Base-by-base conservation (phyloP, 1,140 invertebrate genomes). In the Cydia pomonella region DNA sequence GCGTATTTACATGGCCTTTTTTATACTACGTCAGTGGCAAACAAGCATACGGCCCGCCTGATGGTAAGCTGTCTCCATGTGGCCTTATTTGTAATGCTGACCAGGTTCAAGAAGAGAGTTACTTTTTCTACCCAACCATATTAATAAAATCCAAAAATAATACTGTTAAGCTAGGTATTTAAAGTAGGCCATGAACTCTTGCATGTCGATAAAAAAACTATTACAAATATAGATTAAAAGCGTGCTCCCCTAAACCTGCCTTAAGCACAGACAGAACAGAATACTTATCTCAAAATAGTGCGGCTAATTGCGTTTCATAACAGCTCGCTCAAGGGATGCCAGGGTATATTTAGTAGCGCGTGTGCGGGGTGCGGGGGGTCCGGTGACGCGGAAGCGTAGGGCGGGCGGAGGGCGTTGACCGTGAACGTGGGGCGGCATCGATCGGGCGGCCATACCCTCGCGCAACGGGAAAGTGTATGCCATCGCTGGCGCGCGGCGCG, bases 321-420 rank as follows among this genome's bases (percentile, higher is more conserved):
- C 84, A 86, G 82, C 78, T 79, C 76, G 77, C 80, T 88, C 85
- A 88, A 91, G 89, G 89, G 87, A 82, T 82, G 82, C 82, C 79
- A 83, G 78, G 78, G 76, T 89, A 92, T 90, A 91, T 92, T 90
- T 90, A 90, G 87, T 75, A 79, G 76, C 78, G 78, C 29, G 80
- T 74, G 84, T 21, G 74, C 78, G 27, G 72, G 59, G 80, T 53
- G 79, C 62, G 73, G 72, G 74, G 78, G 38, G 76, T 76, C 69
- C 82, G 76, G 74, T 83, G 87, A 92, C 89, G 86, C 89, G 90
- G 88, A 92, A 92, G 86, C 88, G 89, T 88, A 92, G 90, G 90
- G 90, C 88, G 89, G 91, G 88, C 87, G 89, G 87, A 92, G 91
- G 91, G 89, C 91, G 91, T 84, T 92, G 91, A 92, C 91, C 91